Base-by-base conservation (phyloP, 2,888 invertebrate species). In the Catocala sponsa region DNA sequence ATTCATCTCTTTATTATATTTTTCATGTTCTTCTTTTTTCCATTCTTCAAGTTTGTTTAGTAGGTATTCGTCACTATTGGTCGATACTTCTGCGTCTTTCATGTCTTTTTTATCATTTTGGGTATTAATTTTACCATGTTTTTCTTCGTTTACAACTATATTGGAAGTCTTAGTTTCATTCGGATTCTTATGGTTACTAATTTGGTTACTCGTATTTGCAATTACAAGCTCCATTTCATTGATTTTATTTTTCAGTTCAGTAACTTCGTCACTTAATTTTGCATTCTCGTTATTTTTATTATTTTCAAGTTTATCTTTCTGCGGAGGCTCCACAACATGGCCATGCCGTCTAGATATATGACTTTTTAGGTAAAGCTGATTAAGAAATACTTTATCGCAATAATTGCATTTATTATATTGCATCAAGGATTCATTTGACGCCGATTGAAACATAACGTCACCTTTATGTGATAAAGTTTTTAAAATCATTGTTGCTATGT, bases 301-400 rank as follows among this genome's bases (percentile, higher is more conserved):
- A 44, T 67, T 76, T 38, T 70, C 72, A 57, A 72, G 70, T 55
- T 71, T 74, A 67, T 91, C 90, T 72, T 82, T 90, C 76, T 91
- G 85, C 5, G 91, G 89, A 10, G 78, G 63, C 54, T 92, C 92
- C 44, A 76, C 60, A 10, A 83, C 59, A 64, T 87, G 84, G 5
- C 83, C 65, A 82, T 97, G 97, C 38, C 97, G 91, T 71, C 97
- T 92, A 66, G 92, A 89, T 50, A 96, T 87, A 78, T 97, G 97
- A 49, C 96, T 95, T 82, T 94, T 94, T 63, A 96, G 90, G 82
- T 96, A 97, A 60, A 95, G 93, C 77, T 96, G 95, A 66, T 96
- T 95, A 52, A 96, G 86, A 82, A 97, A 97, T 7, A 95, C 95
- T 88, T 97, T 97, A n/a, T 95, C 95, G 77, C 97, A 97, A 78